These are phyloP conservation scores for Romanogobio albipinnatus DNA, from an alignment of 2,113 vertebrate genomes.

Conservation along the genomic window DNA sequence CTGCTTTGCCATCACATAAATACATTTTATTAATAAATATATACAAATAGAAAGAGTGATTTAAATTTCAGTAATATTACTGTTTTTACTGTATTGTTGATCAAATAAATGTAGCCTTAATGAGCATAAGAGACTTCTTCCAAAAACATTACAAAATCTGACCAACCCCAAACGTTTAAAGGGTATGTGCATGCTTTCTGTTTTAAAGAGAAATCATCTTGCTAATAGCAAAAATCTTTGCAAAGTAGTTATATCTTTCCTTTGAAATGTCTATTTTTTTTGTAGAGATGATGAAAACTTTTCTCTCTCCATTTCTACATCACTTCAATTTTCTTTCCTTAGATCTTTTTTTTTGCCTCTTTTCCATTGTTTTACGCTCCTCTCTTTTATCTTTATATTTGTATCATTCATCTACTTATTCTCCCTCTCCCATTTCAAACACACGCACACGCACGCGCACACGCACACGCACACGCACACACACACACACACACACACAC, in stretches of 20 bases:
- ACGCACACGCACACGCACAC: neutral
- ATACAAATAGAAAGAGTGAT: too few relatives aligned
- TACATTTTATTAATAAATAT: too few relatives aligned
- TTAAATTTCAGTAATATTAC: too few relatives aligned
- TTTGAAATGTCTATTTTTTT: neutral
- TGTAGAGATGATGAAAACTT: neutral
- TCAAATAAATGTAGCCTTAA: too few relatives aligned
- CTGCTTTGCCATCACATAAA: too few relatives aligned
- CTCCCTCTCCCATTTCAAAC: neutral
- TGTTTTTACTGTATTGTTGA: too few relatives aligned
- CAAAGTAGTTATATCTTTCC: neutral
- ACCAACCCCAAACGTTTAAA: too few relatives aligned
- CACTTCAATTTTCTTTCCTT: neutral
- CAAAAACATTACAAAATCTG: too few relatives aligned
- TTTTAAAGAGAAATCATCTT: too few relatives aligned
- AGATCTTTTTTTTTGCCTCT: neutral
- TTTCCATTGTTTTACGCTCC: neutral
- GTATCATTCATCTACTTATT: neutral
- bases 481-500: neutral
- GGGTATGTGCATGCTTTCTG: too few relatives aligned
- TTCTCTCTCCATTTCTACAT: neutral
- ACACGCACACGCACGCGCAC: neutral
- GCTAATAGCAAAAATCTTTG: too few relatives aligned
- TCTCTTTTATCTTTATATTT: constrained; percentile 8
- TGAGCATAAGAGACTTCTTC: too few relatives aligned